These are phyloP conservation scores for Litoditis marina DNA, from an alignment of 2,888 invertebrate genomes.

Conservation along the genomic window DNA sequence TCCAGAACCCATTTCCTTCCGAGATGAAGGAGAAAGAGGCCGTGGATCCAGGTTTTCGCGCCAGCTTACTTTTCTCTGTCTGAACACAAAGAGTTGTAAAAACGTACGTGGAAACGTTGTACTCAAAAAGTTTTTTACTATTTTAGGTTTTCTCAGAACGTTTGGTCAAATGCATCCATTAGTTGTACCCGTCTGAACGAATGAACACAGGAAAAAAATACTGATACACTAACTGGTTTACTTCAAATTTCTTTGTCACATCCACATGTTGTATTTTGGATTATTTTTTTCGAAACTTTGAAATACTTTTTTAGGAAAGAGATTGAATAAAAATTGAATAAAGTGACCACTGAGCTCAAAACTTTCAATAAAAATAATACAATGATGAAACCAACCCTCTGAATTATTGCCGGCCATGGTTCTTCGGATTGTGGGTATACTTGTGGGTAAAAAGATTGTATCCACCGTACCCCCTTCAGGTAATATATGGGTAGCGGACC, in stretches of 20 bases:
- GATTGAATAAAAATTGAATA: too few species aligned
- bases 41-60: conserved; percentile 5
- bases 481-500: conserved; percentile 40
- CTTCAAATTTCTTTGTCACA: too few species aligned
- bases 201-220: too few species aligned
- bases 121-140: background rate
- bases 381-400: conserved; percentile 4
- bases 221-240: too few species aligned
- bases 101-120: background rate
- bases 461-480: conserved; percentile 28
- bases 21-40: conserved; percentile 9
- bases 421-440: conserved; percentile 10
- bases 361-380: background rate
- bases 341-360: background rate
- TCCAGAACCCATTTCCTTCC: background rate
- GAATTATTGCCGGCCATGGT: conserved; percentile 13
- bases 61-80: conserved; percentile 6
- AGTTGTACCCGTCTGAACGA: too few species aligned
- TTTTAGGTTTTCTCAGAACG: too few species aligned
- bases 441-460: conserved; percentile 36
- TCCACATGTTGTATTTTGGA: too few species aligned
- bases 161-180: too few species aligned
- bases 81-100: background rate
- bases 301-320: too few species aligned
- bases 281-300: too few species aligned